phyloP scores from a whole-genome alignment of 2,113 vertebrate genomes.

The Dolichallabes microphthalmus region DNA sequence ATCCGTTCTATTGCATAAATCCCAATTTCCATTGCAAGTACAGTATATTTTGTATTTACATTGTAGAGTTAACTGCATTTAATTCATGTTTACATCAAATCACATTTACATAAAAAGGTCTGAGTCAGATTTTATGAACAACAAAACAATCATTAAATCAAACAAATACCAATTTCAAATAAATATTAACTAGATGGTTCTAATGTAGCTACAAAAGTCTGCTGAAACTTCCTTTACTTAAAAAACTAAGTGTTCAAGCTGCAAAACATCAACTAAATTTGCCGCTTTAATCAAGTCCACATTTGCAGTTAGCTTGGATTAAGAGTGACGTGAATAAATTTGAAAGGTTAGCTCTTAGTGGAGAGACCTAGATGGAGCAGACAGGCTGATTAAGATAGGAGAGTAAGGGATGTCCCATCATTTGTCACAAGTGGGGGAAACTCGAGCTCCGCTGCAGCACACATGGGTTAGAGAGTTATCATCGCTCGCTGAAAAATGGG shows the following conservation, averaged over 20 bases:
- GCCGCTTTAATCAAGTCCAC: constrained; percentile 22
- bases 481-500: constrained; percentile 44
- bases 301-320: constrained; percentile 8
- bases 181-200: background rate
- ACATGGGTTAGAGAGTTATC: constrained; percentile 38
- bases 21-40: background rate
- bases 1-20: background rate
- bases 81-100: background rate
- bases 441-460: constrained; percentile 29
- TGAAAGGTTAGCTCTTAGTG: constrained; percentile 11
- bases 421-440: constrained; percentile 39
- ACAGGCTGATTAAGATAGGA: background rate
- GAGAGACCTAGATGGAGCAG: constrained; percentile 17
- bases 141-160: background rate
- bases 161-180: background rate
- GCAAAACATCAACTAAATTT: background rate
- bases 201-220: background rate
- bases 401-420: constrained; percentile 30
- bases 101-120: background rate
- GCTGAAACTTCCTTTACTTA: background rate
- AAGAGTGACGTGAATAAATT: constrained; percentile 5
- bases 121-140: background rate
- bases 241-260: constrained; percentile 2
- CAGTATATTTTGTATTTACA: background rate
- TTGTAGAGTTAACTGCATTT: background rate